phyloP scores from a whole-genome alignment of 2,113 vertebrate species.

The Regulus satrapa region DNA sequence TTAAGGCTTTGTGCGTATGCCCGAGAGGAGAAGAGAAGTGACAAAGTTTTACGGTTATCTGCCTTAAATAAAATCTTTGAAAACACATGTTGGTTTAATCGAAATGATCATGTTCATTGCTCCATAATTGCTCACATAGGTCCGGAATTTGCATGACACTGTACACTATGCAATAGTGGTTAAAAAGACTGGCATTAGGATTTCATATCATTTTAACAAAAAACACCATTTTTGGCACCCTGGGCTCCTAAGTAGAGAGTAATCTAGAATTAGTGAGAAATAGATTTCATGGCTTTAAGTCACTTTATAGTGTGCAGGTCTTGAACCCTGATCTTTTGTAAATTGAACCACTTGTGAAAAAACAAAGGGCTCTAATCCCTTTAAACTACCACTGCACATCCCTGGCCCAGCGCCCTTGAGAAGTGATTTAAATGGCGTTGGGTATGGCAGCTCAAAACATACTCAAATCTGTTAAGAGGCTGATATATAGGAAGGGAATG shows the following conservation, averaged over 20 bases:
- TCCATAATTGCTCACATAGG: slow-evolving; percentile 33
- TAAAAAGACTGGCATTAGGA: slow-evolving; percentile 50
- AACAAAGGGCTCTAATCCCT: slow-evolving; percentile 69
- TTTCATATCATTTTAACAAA: slow-evolving; percentile 66
- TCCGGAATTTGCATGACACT: slow-evolving; percentile 50
- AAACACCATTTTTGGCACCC: slow-evolving; percentile 59
- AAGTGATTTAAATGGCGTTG: slow-evolving; percentile 58
- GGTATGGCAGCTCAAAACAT: slow-evolving; percentile 44
- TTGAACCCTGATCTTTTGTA: slow-evolving; percentile 70
- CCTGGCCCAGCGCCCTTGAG: slow-evolving; percentile 59
- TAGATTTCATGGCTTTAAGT: slow-evolving; percentile 72
- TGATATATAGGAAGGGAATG: slow-evolving; percentile 11
- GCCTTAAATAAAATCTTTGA: slow-evolving; percentile 48
- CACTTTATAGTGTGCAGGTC: slow-evolving; percentile 67
- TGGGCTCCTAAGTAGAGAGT: slow-evolving; percentile 67
- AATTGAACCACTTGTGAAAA: slow-evolving; percentile 70
- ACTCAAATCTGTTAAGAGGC: slow-evolving; percentile 44
- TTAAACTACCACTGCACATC: slow-evolving; percentile 67
- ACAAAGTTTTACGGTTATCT: slow-evolving; percentile 64
- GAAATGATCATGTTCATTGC: slow-evolving; percentile 55
- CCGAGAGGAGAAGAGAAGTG: slow-evolving; percentile 38
- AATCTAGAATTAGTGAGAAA: slow-evolving; percentile 72
- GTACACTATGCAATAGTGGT: background rate
- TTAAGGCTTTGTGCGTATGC: slow-evolving; percentile 45
- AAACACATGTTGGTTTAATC: slow-evolving; percentile 52